These are phyloP conservation scores for Ecliptopera silaceata DNA, from an alignment of 2,888 invertebrate species.

Conservation along the genomic window DNA sequence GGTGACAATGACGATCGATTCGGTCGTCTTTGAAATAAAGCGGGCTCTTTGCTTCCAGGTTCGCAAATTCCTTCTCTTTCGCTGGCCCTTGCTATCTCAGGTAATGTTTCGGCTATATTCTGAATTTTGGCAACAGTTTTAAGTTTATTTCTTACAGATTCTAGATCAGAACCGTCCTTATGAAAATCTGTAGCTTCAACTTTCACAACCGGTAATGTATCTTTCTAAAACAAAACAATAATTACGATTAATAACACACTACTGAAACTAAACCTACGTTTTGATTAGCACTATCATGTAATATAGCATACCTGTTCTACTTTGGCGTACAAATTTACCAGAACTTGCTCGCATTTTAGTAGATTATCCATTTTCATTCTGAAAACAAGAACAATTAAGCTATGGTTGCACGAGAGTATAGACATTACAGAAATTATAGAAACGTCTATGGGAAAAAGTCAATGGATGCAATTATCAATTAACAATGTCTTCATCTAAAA, in stretches of 20 bases:
- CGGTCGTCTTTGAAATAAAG: slow-evolving; percentile 71
- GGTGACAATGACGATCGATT: slow-evolving; percentile 46
- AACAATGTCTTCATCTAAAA: not conserved
- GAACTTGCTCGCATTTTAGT: slow-evolving; percentile 86
- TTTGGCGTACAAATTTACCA: slow-evolving; percentile 86
- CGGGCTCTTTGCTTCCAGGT: slow-evolving; percentile 70
- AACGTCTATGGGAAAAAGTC: not conserved
- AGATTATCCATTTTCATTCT: slow-evolving; percentile 88
- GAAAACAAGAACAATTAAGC: slow-evolving; percentile 45
- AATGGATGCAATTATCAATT: not conserved
- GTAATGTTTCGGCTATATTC: slow-evolving; percentile 57
- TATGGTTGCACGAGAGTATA: too few species aligned
- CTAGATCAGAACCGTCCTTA: slow-evolving; percentile 51
- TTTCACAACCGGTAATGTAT: slow-evolving; percentile 45
- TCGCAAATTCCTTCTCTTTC: slow-evolving; percentile 60
- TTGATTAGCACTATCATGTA: not conserved
- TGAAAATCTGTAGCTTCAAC: slow-evolving; percentile 35
- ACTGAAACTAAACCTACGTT: too few species aligned
- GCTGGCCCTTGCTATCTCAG: slow-evolving; percentile 66
- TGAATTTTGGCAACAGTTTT: slow-evolving; percentile 55
- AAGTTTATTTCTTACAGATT: slow-evolving; percentile 62
- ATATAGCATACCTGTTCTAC: slow-evolving; percentile 78
- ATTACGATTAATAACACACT: not conserved
- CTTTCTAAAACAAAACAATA: slow-evolving; percentile 54
- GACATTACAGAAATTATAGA: not conserved